Conservation (phyloP, 2,888 invertebrate genomes). For the Hyalella azteca region DNA sequence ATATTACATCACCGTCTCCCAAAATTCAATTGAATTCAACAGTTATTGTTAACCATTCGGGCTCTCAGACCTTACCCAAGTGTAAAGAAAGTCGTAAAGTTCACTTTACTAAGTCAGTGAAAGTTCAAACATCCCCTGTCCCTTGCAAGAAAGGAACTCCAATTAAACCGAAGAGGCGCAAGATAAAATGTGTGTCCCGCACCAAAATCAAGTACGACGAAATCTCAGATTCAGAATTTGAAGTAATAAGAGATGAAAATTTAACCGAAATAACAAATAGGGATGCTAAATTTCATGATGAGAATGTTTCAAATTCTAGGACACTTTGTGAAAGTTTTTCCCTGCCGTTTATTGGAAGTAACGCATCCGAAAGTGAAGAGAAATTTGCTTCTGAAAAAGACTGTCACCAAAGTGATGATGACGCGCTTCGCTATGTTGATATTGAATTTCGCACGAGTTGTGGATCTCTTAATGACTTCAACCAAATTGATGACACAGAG, state of each 20-base stretch:
- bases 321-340: background rate
- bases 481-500: too few species aligned
- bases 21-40: too few species aligned
- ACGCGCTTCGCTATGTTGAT: background rate
- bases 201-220: too few species aligned
- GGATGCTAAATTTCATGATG: too few species aligned
- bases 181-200: background rate
- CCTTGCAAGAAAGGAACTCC: background rate
- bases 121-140: constrained; percentile 14
- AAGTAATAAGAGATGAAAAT: too few species aligned
- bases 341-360: background rate
- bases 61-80: background rate
- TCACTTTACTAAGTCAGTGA: background rate
- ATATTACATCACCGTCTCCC: too few species aligned
- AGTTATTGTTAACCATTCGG: too few species aligned
- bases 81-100: background rate
- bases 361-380: background rate
- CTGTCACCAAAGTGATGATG: background rate
- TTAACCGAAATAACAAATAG: too few species aligned
- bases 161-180: background rate
- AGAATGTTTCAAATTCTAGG: too few species aligned
- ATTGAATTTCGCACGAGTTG: background rate
- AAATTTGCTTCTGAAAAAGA: too few species aligned
- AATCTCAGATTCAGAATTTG: too few species aligned
- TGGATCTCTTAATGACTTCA: background rate